These are phyloP conservation scores for Cranoglanis bouderius DNA, from an alignment of 2,113 vertebrate species.

Conservation along the genomic window DNA sequence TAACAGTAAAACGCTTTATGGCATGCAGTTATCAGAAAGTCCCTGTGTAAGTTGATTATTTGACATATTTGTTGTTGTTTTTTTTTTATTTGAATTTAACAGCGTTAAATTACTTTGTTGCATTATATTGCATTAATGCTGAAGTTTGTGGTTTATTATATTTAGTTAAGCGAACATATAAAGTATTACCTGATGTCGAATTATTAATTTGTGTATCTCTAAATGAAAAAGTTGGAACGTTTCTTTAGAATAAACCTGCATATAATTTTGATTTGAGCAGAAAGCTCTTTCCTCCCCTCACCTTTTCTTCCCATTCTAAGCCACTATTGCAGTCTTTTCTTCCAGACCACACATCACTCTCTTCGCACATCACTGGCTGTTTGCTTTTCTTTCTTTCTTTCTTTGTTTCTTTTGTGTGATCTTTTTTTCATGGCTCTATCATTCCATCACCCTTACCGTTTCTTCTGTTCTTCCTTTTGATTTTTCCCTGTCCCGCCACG, in stretches of 20 bases:
- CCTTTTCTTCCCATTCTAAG: not conserved
- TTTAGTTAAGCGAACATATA: not conserved
- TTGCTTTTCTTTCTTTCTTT: not conserved
- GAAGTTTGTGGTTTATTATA: not conserved
- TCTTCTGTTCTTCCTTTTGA: slow-evolving; percentile 52
- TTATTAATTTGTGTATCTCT: not conserved
- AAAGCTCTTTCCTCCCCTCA: not conserved
- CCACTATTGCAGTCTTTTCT: not conserved
- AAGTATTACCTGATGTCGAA: not conserved
- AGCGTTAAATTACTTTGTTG: not conserved
- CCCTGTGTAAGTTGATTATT: not conserved
- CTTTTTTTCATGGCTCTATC: slow-evolving; percentile 53
- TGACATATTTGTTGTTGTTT: not conserved
- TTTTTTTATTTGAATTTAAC: too few relatives aligned
- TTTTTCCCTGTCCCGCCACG: not conserved
- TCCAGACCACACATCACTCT: not conserved
- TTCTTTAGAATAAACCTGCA: not conserved
- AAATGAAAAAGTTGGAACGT: not conserved
- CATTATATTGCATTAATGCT: not conserved
- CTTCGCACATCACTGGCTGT: not conserved
- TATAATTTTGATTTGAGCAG: not conserved
- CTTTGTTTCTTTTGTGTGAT: slow-evolving; percentile 21
- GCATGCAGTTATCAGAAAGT: not conserved
- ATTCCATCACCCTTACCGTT: slow-evolving; percentile 65
- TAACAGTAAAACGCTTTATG: not conserved